phyloP scores from a whole-genome alignment of 2,888 invertebrate genomes.

The Anagyrus pseudococci region DNA sequence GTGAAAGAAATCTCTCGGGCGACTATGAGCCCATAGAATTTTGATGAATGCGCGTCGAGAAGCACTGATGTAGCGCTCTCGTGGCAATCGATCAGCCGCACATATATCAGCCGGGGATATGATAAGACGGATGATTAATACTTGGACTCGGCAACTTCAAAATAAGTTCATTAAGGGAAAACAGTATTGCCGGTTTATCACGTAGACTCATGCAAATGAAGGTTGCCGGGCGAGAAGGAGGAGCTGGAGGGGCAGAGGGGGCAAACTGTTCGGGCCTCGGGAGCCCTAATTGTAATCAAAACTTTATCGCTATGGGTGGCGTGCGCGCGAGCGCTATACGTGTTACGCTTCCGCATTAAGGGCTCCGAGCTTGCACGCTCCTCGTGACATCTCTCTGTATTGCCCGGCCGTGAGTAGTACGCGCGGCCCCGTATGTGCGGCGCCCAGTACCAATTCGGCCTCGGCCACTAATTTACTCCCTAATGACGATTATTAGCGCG shows the following conservation, averaged over 20 bases:
- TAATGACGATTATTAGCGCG: no score
- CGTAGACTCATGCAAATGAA: slow-evolving; percentile 32
- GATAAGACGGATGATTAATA: slow-evolving; percentile 19
- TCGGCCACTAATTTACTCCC: no score
- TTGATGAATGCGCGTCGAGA: no score
- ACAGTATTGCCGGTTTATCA: slow-evolving; percentile 24
- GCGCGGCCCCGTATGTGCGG: no score
- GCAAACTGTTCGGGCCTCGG: background rate
- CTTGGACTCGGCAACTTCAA: background rate
- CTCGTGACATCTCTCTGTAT: slow-evolving; percentile 19
- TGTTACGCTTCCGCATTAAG: slow-evolving; percentile 28
- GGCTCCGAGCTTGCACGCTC: no score
- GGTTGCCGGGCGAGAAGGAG: slow-evolving; percentile 1
- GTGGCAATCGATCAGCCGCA: background rate
- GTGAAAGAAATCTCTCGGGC: no score
- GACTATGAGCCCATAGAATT: no score
- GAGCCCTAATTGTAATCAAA: slow-evolving; percentile 34
- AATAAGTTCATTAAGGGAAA: slow-evolving; percentile 10
- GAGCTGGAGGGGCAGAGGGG: slow-evolving; percentile 9
- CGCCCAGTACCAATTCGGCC: no score
- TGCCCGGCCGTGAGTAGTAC: no score
- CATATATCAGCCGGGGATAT: background rate
- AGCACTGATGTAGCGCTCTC: no score
- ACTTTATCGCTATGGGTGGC: slow-evolving; percentile 30
- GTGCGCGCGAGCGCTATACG: slow-evolving; percentile 13